Base-by-base conservation (phyloP, 30 jellyfish, hydroid and myxozoan species). In the Cassiopea xamachana region DNA sequence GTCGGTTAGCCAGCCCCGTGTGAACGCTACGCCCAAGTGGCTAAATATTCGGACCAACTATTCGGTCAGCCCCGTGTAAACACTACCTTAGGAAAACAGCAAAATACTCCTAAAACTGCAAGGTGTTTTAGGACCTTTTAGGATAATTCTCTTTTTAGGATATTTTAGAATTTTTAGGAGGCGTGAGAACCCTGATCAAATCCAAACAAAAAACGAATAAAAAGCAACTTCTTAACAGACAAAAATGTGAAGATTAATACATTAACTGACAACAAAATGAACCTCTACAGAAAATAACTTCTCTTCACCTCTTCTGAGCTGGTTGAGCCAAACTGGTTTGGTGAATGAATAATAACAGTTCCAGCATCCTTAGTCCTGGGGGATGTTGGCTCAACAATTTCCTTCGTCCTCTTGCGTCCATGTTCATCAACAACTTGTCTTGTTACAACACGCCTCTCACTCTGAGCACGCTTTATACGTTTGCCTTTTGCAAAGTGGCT, bases 401-500 rank as follows among this genome's bases (percentile, higher is more conserved):
- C 98, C 67, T 83, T 86, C 70, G 83, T 75, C 5, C 84, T 94
- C 82, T 93, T 94, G 50, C 93, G 91, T 51, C 98, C 98, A 71
- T 81, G 83, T 60, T 93, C 98, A 75, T 93, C 98, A 50, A 88
- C 91, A 62, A 87, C 90, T 80, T 89, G 93, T 46, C 96, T 46
- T 46, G 86, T 80, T 16, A 93, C 85, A 64, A 93, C 93, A n/a
- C 98, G 73, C 73, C 88, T 83, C 50, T 93, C 97, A 51, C 96
- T 87, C 71, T 94, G 96, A 43, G 92, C 88, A 1, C 93, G 93
- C 89, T 72, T 81, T 90, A 86, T 39, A 1, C 93, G 80, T 51
- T 86, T 86, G 75, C 87, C 62, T 58, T 86, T 86, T 58, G 82
- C 27, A 18, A 45, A 44, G 46, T 47, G 69, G 2, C 75, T 86